Conservation (phyloP, 2,113 vertebrate genomes). For the Sardina pilchardus region DNA sequence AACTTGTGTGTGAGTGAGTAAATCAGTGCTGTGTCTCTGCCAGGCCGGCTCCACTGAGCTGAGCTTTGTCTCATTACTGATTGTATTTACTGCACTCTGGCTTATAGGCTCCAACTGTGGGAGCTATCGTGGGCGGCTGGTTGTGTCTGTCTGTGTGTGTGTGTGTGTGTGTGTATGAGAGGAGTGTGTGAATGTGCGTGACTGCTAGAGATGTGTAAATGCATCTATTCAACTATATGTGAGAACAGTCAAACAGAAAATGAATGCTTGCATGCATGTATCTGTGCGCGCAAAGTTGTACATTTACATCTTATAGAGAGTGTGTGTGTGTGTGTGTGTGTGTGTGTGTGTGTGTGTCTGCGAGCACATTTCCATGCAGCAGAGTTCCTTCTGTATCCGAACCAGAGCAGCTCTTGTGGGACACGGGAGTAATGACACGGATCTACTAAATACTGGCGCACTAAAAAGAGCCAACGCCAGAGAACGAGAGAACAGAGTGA, state of each 20-base stretch:
- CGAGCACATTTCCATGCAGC: background rate
- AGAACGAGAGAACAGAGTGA: background rate
- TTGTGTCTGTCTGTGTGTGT: background rate
- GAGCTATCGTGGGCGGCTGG: background rate
- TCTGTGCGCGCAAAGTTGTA: background rate
- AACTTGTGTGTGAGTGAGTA: background rate
- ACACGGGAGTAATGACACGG: background rate
- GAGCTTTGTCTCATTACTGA: background rate
- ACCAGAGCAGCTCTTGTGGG: background rate
- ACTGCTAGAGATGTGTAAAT: background rate
- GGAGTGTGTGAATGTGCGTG: background rate
- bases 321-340: conserved; percentile 1
- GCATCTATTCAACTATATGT: background rate
- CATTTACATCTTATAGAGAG: background rate
- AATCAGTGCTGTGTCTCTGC: background rate
- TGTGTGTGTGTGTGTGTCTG: conserved; percentile 9
- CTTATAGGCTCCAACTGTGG: background rate
- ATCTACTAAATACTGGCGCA: background rate
- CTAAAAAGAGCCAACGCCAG: background rate
- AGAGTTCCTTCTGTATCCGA: background rate
- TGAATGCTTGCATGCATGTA: background rate
- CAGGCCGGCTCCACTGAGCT: background rate
- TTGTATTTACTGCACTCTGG: conserved; percentile 11
- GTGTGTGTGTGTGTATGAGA: background rate
- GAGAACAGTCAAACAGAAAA: background rate